Evolutionary conservation across 2,888 invertebrate species (phyloP).

Genomic region (Cheilosia impressa): DNA sequence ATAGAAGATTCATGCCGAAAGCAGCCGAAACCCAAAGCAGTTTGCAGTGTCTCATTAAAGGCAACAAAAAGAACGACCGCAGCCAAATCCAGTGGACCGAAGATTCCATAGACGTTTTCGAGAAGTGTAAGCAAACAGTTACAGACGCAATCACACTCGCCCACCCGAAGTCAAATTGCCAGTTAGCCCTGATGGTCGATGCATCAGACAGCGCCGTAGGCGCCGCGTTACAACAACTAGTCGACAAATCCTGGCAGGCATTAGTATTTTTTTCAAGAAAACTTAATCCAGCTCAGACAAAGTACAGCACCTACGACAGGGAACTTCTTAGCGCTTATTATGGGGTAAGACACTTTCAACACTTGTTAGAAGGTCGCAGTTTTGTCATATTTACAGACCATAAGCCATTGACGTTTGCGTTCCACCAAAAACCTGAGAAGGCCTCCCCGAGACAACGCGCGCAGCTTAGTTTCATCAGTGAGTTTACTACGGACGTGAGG

Average conservation of each 20-base stretch:
- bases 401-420: constrained; percentile 79
- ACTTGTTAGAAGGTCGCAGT: constrained; percentile 80
- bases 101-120: constrained; percentile 1
- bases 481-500: constrained; percentile 31
- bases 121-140: constrained; percentile 10
- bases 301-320: too few relatives aligned
- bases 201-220: constrained; percentile 81
- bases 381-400: constrained; percentile 80
- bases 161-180: constrained; percentile 78
- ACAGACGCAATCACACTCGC: constrained; percentile 75
- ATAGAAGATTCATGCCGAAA: too few relatives aligned
- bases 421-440: constrained; percentile 77
- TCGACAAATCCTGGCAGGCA: constrained; percentile 77
- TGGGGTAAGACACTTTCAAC: constrained; percentile 80
- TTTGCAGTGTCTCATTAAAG: too few relatives aligned
- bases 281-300: too few relatives aligned
- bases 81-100: background rate
- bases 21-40: too few relatives aligned
- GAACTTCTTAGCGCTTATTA: too few relatives aligned
- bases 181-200: constrained; percentile 73
- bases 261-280: too few relatives aligned
- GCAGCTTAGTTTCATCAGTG: constrained; percentile 77
- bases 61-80: too few relatives aligned
- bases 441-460: constrained; percentile 79
- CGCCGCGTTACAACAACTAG: constrained; percentile 80